Evolutionary conservation across 2,888 invertebrate genomes (phyloP).

Genomic region (Drosophila anomalata): DNA sequence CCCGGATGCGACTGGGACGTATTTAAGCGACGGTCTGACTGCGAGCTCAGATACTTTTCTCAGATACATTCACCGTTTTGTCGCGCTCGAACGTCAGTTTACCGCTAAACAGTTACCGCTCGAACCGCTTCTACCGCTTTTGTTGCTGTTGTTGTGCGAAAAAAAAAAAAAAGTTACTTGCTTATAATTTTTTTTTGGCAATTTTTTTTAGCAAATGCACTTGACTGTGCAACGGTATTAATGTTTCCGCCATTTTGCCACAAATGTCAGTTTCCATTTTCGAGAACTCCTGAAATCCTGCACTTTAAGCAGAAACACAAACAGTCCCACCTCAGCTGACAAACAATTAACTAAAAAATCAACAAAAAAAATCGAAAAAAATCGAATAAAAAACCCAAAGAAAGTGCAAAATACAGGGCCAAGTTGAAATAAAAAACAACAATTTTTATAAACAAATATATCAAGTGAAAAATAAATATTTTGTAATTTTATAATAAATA

Average conservation of each 20-base stretch:
- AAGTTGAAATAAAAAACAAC: conserved; percentile 4
- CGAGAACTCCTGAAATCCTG: conserved; percentile 36
- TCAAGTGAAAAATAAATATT: neutral
- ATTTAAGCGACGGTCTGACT: conserved; percentile 46
- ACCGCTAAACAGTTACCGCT: conserved; percentile 18
- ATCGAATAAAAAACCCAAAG: conserved; percentile 3
- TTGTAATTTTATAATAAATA: neutral
- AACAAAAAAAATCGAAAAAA: neutral
- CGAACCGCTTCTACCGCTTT: neutral
- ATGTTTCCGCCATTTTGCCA: conserved; percentile 58
- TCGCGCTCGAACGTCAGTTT: conserved; percentile 65
- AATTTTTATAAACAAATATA: neutral
- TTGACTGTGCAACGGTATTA: conserved; percentile 58
- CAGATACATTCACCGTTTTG: conserved; percentile 65
- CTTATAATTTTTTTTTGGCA: neutral
- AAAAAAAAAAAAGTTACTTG: neutral
- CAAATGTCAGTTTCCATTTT: conserved; percentile 14
- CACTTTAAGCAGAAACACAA: conserved; percentile 51
- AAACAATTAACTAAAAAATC: conserved; percentile 1
- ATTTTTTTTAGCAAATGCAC: conserved; percentile 9
- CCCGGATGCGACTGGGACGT: conserved; percentile 29
- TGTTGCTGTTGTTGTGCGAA: neutral
- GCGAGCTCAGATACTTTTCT: conserved; percentile 70
- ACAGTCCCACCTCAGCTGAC: conserved; percentile 45
- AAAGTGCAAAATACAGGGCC: conserved; percentile 34